phyloP scores from a whole-genome alignment of 2,113 vertebrate species.

The Amazona guildingii region DNA sequence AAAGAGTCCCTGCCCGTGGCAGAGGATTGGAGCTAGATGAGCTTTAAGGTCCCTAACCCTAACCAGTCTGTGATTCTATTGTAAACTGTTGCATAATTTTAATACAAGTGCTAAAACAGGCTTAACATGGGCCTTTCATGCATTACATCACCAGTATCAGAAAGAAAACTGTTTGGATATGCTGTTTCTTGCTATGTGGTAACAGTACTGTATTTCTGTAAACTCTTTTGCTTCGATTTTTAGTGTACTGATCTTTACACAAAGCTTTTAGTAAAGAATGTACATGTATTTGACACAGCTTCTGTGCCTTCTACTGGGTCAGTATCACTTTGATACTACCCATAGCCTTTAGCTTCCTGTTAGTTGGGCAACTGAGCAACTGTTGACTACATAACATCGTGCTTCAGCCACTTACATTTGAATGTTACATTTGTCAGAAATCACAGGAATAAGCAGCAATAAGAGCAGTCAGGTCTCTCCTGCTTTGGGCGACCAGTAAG shows the following conservation, averaged over 20 bases:
- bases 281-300: not conserved
- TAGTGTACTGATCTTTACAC: constrained; percentile 6
- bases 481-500: not conserved
- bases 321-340: not conserved
- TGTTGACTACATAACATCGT: not conserved
- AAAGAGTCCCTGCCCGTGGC: not conserved
- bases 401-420: not conserved
- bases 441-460: not conserved
- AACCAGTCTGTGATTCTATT: not conserved
- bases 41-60: not conserved
- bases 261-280: constrained; percentile 55
- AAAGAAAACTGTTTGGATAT: not conserved
- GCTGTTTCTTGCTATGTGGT: not conserved
- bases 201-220: not conserved
- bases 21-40: not conserved
- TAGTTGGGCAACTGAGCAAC: not conserved
- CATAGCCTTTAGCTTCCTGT: not conserved
- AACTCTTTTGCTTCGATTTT: not conserved
- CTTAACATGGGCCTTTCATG: not conserved
- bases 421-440: not conserved
- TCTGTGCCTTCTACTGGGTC: not conserved
- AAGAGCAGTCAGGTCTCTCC: not conserved
- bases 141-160: not conserved
- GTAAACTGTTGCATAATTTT: not conserved
- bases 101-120: not conserved